Base-by-base conservation (phyloP, 2,113 vertebrate genomes). In the Lepisosteus oculatus region DNA sequence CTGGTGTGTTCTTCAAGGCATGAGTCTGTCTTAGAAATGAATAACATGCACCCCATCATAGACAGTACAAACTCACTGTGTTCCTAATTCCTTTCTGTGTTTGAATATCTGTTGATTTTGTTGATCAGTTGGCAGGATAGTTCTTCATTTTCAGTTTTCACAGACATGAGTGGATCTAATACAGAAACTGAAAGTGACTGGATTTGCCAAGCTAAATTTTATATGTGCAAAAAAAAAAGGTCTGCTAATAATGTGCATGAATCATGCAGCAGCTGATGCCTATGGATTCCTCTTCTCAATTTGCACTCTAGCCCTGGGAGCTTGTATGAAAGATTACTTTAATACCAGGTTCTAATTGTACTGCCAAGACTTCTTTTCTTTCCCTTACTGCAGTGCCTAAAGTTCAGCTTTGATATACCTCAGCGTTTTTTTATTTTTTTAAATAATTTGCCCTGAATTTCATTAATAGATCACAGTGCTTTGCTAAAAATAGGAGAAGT, bases 251-350 rank as follows among this genome's bases (percentile, higher is more conserved):
- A 75, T 70, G 47, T 66, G 70, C 67, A 61, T 72, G 69, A 83
- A 69, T 75, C 71, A 74, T 55, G 29, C 51, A 43, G 56, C 69
- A 69, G 67, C 45, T 61, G 63, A 67, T 61, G 65, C 77, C 65
- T 68, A 51, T 47, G 17, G 61, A 76, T 65, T 74, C 62, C 64
- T 69, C 71, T 69, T 70, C 71, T 61, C 67, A 61, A 69, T 74
- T 75, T 74, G 59, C 76, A 15, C 47, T 57, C 65, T 55, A 69
- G 80, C 84, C 72, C 69, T 70, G 76, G 77, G 78, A 78, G 55
- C 71, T 76, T 74, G 56, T 76, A 77, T 84, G 81, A 87, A 80
- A 78, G 79, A 86, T 82, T 45, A 71, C 78, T 83, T 86, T 82
- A 86, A 84, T 80, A 84, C 75, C 79, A 72, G 62, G 3, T 62